Evolutionary conservation across 2,797 vertebrate genomes (phyloP).

Genomic region (Mormyrops boulengeri): DNA sequence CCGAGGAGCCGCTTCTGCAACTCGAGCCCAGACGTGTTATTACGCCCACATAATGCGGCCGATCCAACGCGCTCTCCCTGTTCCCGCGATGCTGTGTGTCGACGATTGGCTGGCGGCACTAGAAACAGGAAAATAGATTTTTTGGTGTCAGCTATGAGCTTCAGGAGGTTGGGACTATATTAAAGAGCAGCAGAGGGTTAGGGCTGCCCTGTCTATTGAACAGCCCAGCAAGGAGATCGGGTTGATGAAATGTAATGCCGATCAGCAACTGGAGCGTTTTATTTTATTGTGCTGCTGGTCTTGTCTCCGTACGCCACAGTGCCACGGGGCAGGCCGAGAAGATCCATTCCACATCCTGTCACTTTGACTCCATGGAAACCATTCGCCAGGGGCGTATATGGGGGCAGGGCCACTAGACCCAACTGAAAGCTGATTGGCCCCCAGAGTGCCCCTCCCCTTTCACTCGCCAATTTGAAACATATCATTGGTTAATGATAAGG

Average conservation of each 20-base stretch:
- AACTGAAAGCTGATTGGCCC: not conserved
- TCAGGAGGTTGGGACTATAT: not conserved
- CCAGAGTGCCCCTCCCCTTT: not conserved
- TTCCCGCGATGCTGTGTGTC: not conserved
- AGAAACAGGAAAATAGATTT: constrained; percentile 1
- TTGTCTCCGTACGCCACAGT: not conserved
- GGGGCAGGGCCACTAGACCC: not conserved
- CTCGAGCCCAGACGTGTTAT: not conserved
- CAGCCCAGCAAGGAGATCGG: not conserved
- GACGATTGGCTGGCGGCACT: not conserved
- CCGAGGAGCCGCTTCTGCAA: not conserved
- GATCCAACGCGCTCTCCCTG: not conserved
- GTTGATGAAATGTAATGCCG: not conserved
- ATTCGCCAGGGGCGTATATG: not conserved
- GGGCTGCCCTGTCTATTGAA: not conserved
- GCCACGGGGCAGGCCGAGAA: not conserved
- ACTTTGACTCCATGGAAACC: not conserved
- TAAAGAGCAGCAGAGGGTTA: not conserved
- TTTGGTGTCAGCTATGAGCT: not conserved
- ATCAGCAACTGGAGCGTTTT: not conserved
- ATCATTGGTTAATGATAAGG: not conserved
- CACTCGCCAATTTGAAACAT: not conserved
- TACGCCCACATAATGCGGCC: not conserved
- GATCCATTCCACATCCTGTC: not conserved
- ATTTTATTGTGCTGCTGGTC: not conserved